These are phyloP conservation scores for Crossocerus cetratus DNA, from an alignment of 2,888 invertebrate genomes.

Conservation along the genomic window DNA sequence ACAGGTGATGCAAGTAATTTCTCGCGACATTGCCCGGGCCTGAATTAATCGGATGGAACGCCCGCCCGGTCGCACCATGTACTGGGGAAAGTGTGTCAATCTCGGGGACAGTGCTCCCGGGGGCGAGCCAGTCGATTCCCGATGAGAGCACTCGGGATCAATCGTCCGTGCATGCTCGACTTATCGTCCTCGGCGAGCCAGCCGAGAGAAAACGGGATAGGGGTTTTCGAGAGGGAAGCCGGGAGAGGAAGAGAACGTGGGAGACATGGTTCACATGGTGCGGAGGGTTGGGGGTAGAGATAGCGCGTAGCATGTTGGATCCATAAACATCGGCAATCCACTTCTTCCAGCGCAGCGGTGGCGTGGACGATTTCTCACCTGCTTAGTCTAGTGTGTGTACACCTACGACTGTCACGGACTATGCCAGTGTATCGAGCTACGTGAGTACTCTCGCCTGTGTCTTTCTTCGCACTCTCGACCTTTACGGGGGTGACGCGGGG, in stretches of 20 bases:
- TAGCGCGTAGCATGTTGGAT: conserved; percentile 16
- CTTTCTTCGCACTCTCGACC: too few relatives aligned
- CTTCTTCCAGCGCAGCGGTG: conserved; percentile 18
- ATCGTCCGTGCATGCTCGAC: conserved; percentile 6
- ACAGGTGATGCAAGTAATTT: not conserved
- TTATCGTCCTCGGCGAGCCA: not conserved
- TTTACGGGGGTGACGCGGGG: conserved; percentile 20
- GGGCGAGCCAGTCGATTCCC: not conserved
- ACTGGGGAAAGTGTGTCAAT: not conserved
- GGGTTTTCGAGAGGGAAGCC: not conserved
- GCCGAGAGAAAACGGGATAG: not conserved
- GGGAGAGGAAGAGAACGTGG: not conserved
- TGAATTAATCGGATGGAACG: not conserved
- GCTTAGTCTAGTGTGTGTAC: conserved; percentile 46
- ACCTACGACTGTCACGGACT: conserved; percentile 21
- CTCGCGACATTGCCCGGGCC: conserved; percentile 3
- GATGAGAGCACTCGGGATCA: not conserved
- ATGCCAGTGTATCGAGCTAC: conserved; percentile 5
- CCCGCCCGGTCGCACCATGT: not conserved
- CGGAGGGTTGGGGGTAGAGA: not conserved
- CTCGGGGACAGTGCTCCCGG: not conserved
- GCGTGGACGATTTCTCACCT: conserved; percentile 44
- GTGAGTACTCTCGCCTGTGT: too few relatives aligned
- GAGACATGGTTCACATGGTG: not conserved
- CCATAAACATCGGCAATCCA: conserved; percentile 53